phyloP scores from a whole-genome alignment of 2,113 vertebrate species.

The Numida meleagris region DNA sequence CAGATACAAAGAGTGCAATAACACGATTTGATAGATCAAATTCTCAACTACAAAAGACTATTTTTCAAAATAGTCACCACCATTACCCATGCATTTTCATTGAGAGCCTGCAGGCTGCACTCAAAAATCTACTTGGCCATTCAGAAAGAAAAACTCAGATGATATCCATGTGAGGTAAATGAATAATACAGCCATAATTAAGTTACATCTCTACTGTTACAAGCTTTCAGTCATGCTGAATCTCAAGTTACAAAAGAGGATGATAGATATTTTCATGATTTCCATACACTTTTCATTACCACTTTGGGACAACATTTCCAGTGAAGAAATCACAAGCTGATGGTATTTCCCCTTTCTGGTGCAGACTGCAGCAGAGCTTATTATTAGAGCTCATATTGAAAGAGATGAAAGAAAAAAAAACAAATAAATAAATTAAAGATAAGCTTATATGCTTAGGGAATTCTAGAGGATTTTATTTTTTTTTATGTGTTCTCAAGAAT shows the following conservation, averaged over 20 bases:
- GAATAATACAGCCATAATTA: background rate
- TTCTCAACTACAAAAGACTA: too few species aligned
- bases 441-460: background rate
- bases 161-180: background rate
- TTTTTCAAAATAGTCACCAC: too few species aligned
- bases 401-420: background rate
- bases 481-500: background rate
- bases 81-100: too few species aligned
- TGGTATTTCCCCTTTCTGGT: background rate
- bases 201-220: background rate
- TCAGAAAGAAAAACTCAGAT: background rate
- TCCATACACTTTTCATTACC: background rate
- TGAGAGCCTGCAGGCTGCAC: too few species aligned
- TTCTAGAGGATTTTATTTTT: background rate
- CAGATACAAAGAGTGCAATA: too few species aligned
- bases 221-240: background rate
- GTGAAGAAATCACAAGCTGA: background rate
- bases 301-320: background rate
- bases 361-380: background rate
- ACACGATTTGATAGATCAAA: too few species aligned
- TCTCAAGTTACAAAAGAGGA: background rate
- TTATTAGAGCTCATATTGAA: too few species aligned
- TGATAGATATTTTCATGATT: background rate
- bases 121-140: too few species aligned
- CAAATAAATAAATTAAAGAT: background rate